Base-by-base conservation (phyloP, 2,888 invertebrate genomes). In the Elegia similella region DNA sequence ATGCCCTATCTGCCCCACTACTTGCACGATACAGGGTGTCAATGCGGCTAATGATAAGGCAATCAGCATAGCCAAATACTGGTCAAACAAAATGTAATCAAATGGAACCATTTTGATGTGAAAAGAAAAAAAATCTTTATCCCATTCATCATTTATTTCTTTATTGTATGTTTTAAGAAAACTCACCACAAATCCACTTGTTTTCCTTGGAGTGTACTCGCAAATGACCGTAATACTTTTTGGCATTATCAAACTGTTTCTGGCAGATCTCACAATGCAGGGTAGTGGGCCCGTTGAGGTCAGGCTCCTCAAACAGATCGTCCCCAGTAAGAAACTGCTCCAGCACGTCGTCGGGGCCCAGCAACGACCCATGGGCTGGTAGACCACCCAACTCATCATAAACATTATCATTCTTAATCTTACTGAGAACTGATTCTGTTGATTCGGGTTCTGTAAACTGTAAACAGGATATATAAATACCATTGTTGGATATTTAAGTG, bases 211-310 rank as follows among this genome's bases (percentile, higher is more conserved):
- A 87, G 71, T 91, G 91, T 7, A 90, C 85, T 59, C 89, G 72
- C 56, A 91, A 67, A 69, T 91, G 91, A 10, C 91, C 91, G 66
- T 89, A 89, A 65, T 91, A 91, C 63, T 89, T 90, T 61, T 86
- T 88, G 10, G 89, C 88, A 61, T 89, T 90, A 59, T 88, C 89
- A 70, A 91, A 91, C 62, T 83, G 78, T 64, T 88, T 90, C 23
- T 75, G 75, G 67, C 91, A 91, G 54, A 91, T 90, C 63, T 91
- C 91, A 59, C 91, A 91, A 57, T 88, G 86, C 42, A 89, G 67
- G 6, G 82, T 86, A 1, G 91, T 84, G 0, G 89, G 90, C 0
- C 89, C 90, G 58, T 88, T 90, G 16, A 89, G 67, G 62, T 88
- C 88, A 0, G 89, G 89, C 63, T 89, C 90, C 46, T 91, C 90